Evolutionary conservation across 2,113 vertebrate species (phyloP).

Genomic region (Puffinus mauretanicus): DNA sequence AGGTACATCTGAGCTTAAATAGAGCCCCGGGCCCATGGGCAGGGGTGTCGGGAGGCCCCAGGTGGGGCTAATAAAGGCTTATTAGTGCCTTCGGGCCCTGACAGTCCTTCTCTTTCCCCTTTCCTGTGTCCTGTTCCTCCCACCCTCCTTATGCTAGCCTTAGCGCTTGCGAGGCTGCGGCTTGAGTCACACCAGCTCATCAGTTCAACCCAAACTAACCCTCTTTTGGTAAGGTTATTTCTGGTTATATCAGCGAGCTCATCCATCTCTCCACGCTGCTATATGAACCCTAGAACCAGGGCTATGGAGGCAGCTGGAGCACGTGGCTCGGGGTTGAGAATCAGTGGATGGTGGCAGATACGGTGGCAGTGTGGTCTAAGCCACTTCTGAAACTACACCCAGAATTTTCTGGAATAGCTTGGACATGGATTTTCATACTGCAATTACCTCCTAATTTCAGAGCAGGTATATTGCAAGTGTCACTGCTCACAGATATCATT

Average conservation of each 20-base stretch:
- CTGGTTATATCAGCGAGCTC: background rate
- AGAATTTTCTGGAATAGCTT: background rate
- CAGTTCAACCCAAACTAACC: background rate
- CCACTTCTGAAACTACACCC: background rate
- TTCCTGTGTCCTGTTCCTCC: background rate
- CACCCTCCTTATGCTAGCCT: background rate
- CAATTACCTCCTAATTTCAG: background rate
- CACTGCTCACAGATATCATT: background rate
- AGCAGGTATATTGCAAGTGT: background rate
- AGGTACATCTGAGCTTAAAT: background rate
- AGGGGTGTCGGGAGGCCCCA: background rate
- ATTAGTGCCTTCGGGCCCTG: background rate
- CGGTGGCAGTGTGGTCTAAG: background rate
- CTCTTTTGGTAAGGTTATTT: background rate
- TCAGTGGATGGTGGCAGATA: background rate
- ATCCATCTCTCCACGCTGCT: background rate
- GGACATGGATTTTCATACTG: background rate
- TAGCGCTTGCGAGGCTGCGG: background rate
- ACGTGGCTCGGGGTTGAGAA: background rate
- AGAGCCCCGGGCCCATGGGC: background rate
- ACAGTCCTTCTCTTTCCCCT: background rate
- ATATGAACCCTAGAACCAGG: background rate
- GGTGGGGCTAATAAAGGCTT: background rate
- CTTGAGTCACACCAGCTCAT: background rate
- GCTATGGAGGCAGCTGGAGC: background rate